Evolutionary conservation across 2,888 invertebrate genomes (phyloP), one percentile per base, ranked within the genome.

Genomic region (Drosophila paranaensis): DNA sequence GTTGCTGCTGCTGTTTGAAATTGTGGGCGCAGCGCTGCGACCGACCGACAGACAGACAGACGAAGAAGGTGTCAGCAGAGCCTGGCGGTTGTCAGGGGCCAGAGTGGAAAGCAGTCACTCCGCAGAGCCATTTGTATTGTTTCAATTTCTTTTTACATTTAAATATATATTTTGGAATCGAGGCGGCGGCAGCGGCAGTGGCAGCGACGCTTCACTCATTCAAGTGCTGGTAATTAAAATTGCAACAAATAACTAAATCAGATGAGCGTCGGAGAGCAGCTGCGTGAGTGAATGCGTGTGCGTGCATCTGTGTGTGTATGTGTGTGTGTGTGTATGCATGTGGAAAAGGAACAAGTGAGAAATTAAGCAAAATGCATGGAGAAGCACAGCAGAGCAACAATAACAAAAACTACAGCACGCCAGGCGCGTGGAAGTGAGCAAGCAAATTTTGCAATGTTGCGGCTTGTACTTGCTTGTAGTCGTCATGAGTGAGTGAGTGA

Each of bases 221-320:
- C 55, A 79, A 82, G 81, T 78, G 80, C 71, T 82, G 85, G 88
- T 84, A 82, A 85, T 87, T 84, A 87, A 85, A 85, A 87, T 81
- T 79, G 74, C 80, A 73, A 75, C 84, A 87, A 85, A 85, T 74
- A 84, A 87, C 88, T 79, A 84, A 87, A 87, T 79, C 88, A 84
- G 72, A 82, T 73, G 79, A 76, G 71, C 57, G 68, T 42, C 43
- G 53, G 60, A 57, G 62, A 62, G 73, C 73, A 71, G 68, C 56
- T 72, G 65, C 67, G 63, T 60, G 60, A 43, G 64, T 66, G 40
- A 13, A 14, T 53, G 50, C 8, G 37, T 27, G 50, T 30, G n/a
- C 39, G 48, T 30, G 42, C 3, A 20, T 20, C 6, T 30, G 30
- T 30, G 30, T 30, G 3, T 30, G 14, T 53, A 37, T 11, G 27